Evolutionary conservation across 2,113 vertebrate genomes (phyloP), one percentile per base, ranked within the genome.

Genomic region (Gasterosteus aculeatus): DNA sequence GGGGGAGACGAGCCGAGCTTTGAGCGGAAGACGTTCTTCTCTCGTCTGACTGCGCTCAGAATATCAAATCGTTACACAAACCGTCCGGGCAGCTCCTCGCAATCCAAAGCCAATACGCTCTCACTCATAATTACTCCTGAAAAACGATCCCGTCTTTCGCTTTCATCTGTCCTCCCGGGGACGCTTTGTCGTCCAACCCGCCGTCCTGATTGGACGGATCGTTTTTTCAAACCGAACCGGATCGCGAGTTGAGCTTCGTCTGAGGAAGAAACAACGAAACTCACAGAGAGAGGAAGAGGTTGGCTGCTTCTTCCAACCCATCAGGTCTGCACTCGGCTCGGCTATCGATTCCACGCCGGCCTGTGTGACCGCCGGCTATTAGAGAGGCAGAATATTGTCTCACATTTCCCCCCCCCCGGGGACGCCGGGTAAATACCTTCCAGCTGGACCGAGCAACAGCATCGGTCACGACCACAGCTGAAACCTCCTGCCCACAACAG

Each of bases 291-390:
- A 70, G 60, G 69, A 81, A 70, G 33, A 51, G 46, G 39, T 57
- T 29, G 16, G 33, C 29, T 44, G 18, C 73, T 77, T 41, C 68
- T 72, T 62, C 59, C 19, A 59, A 6, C 22, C 66, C 63, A 75
- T 60, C 62, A 60, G 64, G 54, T 38, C 69, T 73, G 69, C 70
- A n/a, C 61, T 78, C 54, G 63, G 79, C 83, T 78, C 76, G 33
- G 57, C 58, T 77, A 91, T 92, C 77, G 87, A 91, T 91, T 90
- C 82, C 76, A 60, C 80, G 77, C 81, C 90, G 89, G 82, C 89
- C 86, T 85, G 79, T 81, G 68, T 89, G 83, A 85, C 80, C 77
- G 80, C 70, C 77, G 82, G 78, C 84, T 90, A 81, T 91, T 90
- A 86, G 69, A 69, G 75, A 83, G 78, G 85, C 59, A 63, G 77